Evolutionary conservation across 2,797 vertebrate genomes (phyloP), one percentile per base, ranked within the genome.

Genomic region (Urocyon cinereoargenteus): DNA sequence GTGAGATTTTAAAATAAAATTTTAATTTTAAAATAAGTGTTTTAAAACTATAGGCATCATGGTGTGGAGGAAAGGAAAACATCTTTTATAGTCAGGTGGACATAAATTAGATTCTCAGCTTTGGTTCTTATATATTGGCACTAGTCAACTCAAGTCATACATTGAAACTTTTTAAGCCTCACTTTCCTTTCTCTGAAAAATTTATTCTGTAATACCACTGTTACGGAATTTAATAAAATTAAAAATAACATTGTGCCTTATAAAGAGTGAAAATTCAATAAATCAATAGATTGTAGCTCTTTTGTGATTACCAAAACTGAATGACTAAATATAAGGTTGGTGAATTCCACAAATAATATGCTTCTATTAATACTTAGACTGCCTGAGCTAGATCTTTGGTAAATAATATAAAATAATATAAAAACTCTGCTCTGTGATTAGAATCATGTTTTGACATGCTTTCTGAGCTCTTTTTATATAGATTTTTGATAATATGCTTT

Each of bases 401-500:
- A 96, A 95, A 95, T 90, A 87, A 96, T n/a, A 78, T 90, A n/a
- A 1, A 0, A 59, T 1, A 2, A 62, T 97, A 92, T 96, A 86
- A 96, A 97, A 88, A 62, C 53, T 90, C 90, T 59, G 64, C 12
- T 95, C 97, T 96, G 82, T 98, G 89, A 98, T 97, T 97, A 64
- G 64, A 93, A 13, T 34, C 94, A 31, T 98, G 94, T 98, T 98
- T 95, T 68, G 95, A 98, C 98, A 98, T 9, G 93, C 89, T 98
- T 94, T 98, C 2, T 15, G 92, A 97, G 90, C 75, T 98, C 61
- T 96, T 97, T 98, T 97, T 91, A 28, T 92, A 84, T 96, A 88
- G 81, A 97, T 87, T 98, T 98, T 98, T 97, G 79, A 95, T 98
- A 98, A 98, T 91, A 91, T 95, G 75, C 84, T 98, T 98, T 97